Conservation (phyloP, 2,797 vertebrate genomes). For the Melanotaenia trifasciata region DNA sequence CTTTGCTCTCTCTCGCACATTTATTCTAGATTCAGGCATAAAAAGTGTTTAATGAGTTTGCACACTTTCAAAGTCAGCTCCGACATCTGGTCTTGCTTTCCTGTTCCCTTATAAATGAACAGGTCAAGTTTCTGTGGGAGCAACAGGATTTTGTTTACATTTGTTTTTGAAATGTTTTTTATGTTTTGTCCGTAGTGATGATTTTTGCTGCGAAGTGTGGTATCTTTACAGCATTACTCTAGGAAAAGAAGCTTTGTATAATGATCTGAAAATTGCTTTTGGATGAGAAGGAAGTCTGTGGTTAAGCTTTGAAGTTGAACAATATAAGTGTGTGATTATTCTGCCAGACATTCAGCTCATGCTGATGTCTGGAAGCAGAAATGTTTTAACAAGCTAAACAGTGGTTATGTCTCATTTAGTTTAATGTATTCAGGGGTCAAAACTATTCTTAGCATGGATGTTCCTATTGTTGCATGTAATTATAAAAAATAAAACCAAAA, state of each 20-base stretch:
- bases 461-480: slow-evolving; percentile 9
- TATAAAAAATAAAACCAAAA: neutral
- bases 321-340: slow-evolving; percentile 47
- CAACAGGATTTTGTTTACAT: slow-evolving; percentile 16
- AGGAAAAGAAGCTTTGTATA: neutral
- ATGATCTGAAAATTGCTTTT: slow-evolving; percentile 21
- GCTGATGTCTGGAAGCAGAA: slow-evolving; percentile 26
- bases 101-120: slow-evolving; percentile 29
- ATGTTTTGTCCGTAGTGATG: neutral
- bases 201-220: neutral
- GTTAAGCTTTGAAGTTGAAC: slow-evolving; percentile 37
- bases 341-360: slow-evolving; percentile 34
- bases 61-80: slow-evolving; percentile 51
- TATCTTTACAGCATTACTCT: neutral
- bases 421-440: slow-evolving; percentile 9
- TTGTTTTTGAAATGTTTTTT: slow-evolving; percentile 22
- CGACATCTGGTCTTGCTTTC: slow-evolving; percentile 72
- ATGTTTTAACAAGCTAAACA: slow-evolving; percentile 13
- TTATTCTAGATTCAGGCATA: slow-evolving; percentile 63
- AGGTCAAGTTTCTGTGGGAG: slow-evolving; percentile 41
- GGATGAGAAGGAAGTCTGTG: slow-evolving; percentile 43
- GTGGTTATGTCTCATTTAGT: slow-evolving; percentile 19
- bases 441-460: neutral
- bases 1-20: slow-evolving; percentile 43
- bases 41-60: slow-evolving; percentile 69